phyloP scores from a whole-genome alignment of 2,113 vertebrate species.

The Narcine bancroftii region DNA sequence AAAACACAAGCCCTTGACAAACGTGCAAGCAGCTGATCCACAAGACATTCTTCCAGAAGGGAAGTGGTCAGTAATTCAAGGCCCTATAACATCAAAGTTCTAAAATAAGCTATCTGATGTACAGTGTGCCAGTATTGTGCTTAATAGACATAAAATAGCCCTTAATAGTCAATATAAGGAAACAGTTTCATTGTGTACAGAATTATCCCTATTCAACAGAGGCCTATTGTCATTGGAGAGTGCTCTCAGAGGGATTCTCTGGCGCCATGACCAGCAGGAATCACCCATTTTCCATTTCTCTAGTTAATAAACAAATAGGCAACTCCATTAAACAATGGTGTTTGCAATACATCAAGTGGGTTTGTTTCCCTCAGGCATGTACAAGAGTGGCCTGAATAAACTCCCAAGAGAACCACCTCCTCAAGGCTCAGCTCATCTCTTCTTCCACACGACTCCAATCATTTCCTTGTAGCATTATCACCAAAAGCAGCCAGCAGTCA shows the following conservation, averaged over 20 bases:
- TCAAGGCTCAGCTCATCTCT: too few species aligned
- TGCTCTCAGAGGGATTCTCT: conserved; percentile 54
- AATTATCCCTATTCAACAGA: conserved; percentile 53
- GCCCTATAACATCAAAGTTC: conserved; percentile 53
- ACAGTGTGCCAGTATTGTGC: conserved; percentile 53
- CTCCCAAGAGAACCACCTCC: too few species aligned
- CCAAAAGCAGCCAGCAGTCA: too few species aligned
- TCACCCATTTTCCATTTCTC: not conserved
- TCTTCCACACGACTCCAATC: too few species aligned
- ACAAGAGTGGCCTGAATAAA: too few species aligned
- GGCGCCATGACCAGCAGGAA: conserved; percentile 46
- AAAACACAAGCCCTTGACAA: not conserved
- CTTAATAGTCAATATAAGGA: conserved; percentile 54
- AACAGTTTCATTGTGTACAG: conserved; percentile 54
- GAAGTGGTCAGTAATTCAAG: conserved; percentile 45
- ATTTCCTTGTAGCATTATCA: too few species aligned
- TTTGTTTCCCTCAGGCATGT: not conserved
- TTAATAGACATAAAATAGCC: conserved; percentile 52
- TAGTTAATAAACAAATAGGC: not conserved
- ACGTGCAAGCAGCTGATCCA: conserved; percentile 38
- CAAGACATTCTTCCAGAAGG: conserved; percentile 49
- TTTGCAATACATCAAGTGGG: not conserved
- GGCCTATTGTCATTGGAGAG: conserved; percentile 51
- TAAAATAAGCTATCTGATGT: conserved; percentile 56
- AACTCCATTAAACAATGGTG: not conserved